Evolutionary conservation across 1,140 invertebrate genomes (phyloP), one percentile per base, ranked within the genome.

Genomic region (Mactra quadrangularis): DNA sequence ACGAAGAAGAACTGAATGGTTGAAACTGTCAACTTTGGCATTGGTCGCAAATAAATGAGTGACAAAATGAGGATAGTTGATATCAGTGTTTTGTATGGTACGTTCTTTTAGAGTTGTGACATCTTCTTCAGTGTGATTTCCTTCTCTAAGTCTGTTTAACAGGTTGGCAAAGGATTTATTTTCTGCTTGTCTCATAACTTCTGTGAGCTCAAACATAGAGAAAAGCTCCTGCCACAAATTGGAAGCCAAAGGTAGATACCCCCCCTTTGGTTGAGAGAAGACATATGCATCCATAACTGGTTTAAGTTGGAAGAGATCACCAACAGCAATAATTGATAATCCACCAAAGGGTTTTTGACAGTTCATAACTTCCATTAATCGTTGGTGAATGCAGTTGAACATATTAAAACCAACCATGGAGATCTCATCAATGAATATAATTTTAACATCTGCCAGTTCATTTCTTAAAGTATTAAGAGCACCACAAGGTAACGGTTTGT

Each of bases 101-200:
- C 52, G 59, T 38, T 13, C 33, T 35, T 83, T 45, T 19, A 85
- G 60, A 17, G n/a, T 4, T 75, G 19, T 7, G 6, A 86, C 66
- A 60, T 88, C 87, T 29, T 79, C 52, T n/a, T 53, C 29, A 33
- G 82, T 85, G 3, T 87, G 82, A 29, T 83, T 78, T 41, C 85
- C 87, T 81, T 86, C 79, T 47, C 83, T 31, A 4, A 87, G 47
- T 55, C 87, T 41, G 55, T 87, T 86, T 25, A 86, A 47, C 25
- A 87, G 31, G 53, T 87, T 52, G 31, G 85, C 82, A 81, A 87
- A 87, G 3, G 11, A 15, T 64, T 62, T 70, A 31, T 66, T 74
- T 17, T 87, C 85, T 70, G 38, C 64, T 64, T 86, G 85, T 25
- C 85, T n/a, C 85, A 86, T 85, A 13, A 87, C 85, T 52, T 68